Percentiles rank a stretch among this genome's conserved stretches.
These are phyloP conservation scores for Manis pentadactyla DNA, from an alignment of 2,797 vertebrate species.

Conservation along the genomic window DNA sequence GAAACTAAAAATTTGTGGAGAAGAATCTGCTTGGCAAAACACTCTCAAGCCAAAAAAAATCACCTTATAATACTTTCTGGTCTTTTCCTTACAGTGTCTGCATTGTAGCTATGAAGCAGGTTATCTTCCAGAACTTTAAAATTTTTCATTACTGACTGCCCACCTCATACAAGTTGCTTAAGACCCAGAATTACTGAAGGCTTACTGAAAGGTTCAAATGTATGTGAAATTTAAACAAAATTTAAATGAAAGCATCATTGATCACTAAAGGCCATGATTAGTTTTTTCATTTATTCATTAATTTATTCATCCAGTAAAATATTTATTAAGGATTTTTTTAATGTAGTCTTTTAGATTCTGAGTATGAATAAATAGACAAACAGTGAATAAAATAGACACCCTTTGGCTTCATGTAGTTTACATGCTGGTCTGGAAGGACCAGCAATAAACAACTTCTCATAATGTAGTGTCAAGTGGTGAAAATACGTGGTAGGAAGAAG, in stretches of 20 bases:
- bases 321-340: neutral
- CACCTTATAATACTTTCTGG: neutral
- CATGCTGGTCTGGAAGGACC: neutral
- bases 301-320: neutral
- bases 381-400: slow-evolving; percentile 19
- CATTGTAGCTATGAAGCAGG: neutral
- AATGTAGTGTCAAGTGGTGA: neutral
- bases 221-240: slow-evolving; percentile 39
- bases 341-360: neutral
- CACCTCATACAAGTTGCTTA: neutral
- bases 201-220: neutral
- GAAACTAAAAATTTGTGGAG: neutral
- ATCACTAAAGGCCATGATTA: neutral
- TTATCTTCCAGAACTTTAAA: neutral
- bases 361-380: neutral
- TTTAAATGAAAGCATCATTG: neutral
- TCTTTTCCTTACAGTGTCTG: neutral
- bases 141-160: neutral
- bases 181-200: neutral
- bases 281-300: neutral
- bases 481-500: neutral
- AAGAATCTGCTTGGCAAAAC: neutral
- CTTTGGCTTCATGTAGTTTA: neutral
- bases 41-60: neutral
- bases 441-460: neutral